Base-by-base conservation (phyloP, 2,888 invertebrate genomes). In the Cryptocephalus primarius region DNA sequence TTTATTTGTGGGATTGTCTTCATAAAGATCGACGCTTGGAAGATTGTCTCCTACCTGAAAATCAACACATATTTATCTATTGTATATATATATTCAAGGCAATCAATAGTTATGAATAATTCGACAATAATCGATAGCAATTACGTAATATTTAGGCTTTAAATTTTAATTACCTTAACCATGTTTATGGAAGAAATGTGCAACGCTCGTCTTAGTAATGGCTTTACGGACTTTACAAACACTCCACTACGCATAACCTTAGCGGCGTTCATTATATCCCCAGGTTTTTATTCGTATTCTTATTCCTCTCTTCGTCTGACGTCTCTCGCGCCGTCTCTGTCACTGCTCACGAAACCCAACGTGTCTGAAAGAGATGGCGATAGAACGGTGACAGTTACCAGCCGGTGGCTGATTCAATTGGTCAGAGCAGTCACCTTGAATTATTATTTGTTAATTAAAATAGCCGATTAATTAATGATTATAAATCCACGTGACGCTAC, bases 1-100 rank as follows among this genome's bases (percentile, higher is more conserved):
- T 72, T 90, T 91, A 57, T 86, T 88, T 0, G 84, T 84, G 8
- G 94, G 93, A 8, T 82, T 81, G 65, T 87, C 85, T 69, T 94
- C 93, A 59, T 76, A 91, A 40, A 95, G 73, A 64, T 88, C 88
- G 36, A 83, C 79, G 14, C 72, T 72, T 1, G 94, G 94, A 53
- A 95, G 59, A 50, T 78, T 75, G 61, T 92, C 90, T 58, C 93
- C 93, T 66, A 86, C 85, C 94, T 94, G 62, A 22, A 50, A 44
- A 42, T 14, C 22, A 22, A 22, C 6, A 22, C 22, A 22, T 22
- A 22, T 22, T 22, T 6, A 39, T 39, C 40, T 4, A 44, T 14
- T 10, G 22, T 8, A 40, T 4, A 40, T 11, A 4, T 13, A 11
- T 40, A 8, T 40, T 31, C 22, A 22, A 22, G 22, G 22, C 6